These are phyloP conservation scores for Podarcis siculus DNA, from an alignment of 2,797 vertebrate species.

Conservation along the genomic window DNA sequence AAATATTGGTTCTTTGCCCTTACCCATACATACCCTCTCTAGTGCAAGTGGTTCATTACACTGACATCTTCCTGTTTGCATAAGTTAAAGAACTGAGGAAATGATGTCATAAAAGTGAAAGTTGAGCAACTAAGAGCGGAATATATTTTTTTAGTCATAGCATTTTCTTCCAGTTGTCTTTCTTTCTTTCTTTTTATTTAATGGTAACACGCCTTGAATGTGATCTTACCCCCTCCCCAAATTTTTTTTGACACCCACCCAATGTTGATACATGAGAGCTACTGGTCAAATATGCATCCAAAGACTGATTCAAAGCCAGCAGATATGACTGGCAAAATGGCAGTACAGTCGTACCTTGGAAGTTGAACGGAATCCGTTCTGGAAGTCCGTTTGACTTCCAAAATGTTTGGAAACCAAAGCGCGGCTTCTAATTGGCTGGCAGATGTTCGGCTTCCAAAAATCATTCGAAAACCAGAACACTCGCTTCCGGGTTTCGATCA, in stretches of 20 bases:
- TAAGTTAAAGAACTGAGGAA: slow-evolving; percentile 1
- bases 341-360: too few relatives aligned
- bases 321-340: background rate
- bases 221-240: background rate
- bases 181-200: background rate
- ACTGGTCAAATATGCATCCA: background rate
- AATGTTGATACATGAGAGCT: background rate
- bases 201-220: background rate
- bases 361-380: too few relatives aligned
- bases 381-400: too few relatives aligned
- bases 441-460: too few relatives aligned
- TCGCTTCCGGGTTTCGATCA: too few relatives aligned
- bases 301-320: background rate
- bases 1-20: background rate
- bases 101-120: slow-evolving; percentile 18
- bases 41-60: background rate
- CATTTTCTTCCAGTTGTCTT: background rate
- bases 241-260: background rate
- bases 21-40: background rate
- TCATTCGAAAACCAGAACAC: too few relatives aligned
- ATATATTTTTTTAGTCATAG: background rate
- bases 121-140: slow-evolving; percentile 25
- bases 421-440: too few relatives aligned
- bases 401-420: too few relatives aligned
- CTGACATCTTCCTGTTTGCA: background rate